Base-by-base conservation (phyloP, 2,888 invertebrate genomes). In the Eilema sororculum region DNA sequence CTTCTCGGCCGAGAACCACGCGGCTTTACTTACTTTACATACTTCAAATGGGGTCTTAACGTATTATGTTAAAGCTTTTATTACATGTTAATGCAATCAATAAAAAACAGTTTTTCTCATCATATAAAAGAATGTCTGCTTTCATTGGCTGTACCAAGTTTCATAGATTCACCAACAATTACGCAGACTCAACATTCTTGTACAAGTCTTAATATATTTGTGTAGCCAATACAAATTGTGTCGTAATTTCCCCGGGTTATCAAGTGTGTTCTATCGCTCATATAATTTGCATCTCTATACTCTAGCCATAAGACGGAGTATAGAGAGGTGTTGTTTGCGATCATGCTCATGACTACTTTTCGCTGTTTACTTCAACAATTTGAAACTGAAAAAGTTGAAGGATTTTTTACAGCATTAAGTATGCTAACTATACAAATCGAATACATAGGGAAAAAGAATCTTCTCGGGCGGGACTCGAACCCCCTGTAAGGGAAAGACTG, bases 61-160 rank as follows among this genome's bases (percentile, higher is more conserved):
- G 68, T 72, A 75, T 79, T 75, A 71, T 77, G 75, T 78, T 66
- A 64, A 61, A 37, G 68, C 66, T 77, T 75, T 59, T 71, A 77
- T 37, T 24, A 41, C 69, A 66, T 73, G 70, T 77, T 72, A 79
- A 60, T 33, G 30, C n/a, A 62, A 71, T 69, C n/a, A n/a, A n/a
- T n/a, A n/a, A n/a, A n/a, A n/a, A n/a, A n/a, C n/a, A n/a, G n/a
- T n/a, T n/a, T n/a, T n/a, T n/a, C n/a, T n/a, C n/a, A n/a, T n/a
- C 8, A 33, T 8, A 8, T 33, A 33, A 33, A 33, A 33, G 30
- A 33, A 46, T 0, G 6, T 5, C 16, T 20, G 16, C 16, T 41
- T 16, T 41, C 16, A 41, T 41, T 41, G 0, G 16, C 41, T 2
- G 16, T 16, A 41, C 0, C 0, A 41, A 41, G 16, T 41, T 41